Conservation (phyloP, 2,888 invertebrate species). For the Sphinx pinastri region DNA sequence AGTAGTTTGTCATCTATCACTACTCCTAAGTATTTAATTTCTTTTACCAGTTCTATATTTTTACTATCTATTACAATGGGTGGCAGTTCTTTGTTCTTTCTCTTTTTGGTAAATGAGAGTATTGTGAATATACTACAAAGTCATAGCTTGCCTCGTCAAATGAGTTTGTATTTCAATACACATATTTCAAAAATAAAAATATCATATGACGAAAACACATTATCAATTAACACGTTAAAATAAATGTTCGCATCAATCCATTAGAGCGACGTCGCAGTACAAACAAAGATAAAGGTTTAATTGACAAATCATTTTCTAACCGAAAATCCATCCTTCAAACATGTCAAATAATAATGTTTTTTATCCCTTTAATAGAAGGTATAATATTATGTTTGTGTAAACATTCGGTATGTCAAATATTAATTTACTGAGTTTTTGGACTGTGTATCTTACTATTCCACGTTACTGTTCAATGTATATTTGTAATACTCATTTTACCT, state of each 20-base stretch:
- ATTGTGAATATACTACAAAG: too few relatives aligned
- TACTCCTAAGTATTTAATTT: too few relatives aligned
- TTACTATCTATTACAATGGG: too few relatives aligned
- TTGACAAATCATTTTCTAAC: conserved; percentile 16
- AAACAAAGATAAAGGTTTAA: neutral
- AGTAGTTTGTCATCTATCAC: too few relatives aligned
- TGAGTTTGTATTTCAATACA: neutral
- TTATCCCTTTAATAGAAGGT: neutral
- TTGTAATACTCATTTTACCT: too few relatives aligned
- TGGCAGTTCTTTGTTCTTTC: too few relatives aligned
- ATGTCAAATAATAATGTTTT: neutral
- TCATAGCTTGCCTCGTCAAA: too few relatives aligned
- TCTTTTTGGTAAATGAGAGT: too few relatives aligned
- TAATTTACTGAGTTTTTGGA: too few relatives aligned
- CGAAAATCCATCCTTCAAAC: neutral
- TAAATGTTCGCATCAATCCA: conserved; percentile 4
- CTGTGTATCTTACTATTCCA: too few relatives aligned
- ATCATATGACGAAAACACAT: neutral
- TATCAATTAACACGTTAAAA: neutral
- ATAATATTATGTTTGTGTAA: neutral
- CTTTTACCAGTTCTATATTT: too few relatives aligned
- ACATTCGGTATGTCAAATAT: neutral
- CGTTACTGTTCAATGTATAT: too few relatives aligned
- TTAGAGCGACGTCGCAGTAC: neutral
- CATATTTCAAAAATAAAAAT: neutral